Conservation (phyloP, 1,140 invertebrate genomes). For the Trachymyrmex septentrionalis region DNA sequence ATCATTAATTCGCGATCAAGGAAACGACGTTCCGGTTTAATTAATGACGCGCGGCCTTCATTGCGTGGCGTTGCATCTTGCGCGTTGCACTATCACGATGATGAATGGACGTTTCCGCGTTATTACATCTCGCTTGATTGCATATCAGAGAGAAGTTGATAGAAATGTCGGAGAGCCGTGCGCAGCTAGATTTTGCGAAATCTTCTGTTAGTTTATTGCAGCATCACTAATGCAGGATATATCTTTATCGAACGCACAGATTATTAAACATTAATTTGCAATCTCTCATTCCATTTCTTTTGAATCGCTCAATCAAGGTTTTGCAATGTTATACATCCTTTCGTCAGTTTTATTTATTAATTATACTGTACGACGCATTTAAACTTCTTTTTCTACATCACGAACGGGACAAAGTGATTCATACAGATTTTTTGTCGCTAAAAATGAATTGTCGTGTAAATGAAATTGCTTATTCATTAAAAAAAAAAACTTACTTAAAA, state of each 20-base stretch:
- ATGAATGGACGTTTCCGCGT: conserved; percentile 70
- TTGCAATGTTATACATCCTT: not conserved
- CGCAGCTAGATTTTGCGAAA: conserved; percentile 17
- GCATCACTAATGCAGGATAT: not conserved
- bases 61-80: conserved; percentile 34
- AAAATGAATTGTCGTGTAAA: no score
- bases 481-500: no score
- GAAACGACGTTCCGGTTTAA: conserved; percentile 65
- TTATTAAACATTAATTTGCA: not conserved
- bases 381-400: no score
- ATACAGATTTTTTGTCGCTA: no score
- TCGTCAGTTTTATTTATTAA: not conserved
- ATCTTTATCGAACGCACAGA: not conserved
- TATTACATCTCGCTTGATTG: conserved; percentile 67
- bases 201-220: not conserved
- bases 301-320: not conserved
- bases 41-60: conserved; percentile 49
- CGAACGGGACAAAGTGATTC: no score
- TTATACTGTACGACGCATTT: no score
- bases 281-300: not conserved
- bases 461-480: no score
- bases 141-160: conserved; percentile 53
- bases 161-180: conserved; percentile 49
- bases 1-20: conserved; percentile 63
- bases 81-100: conserved; percentile 40